phyloP scores from a whole-genome alignment of 2,113 vertebrate genomes.

The Archocentrus centrarchus region DNA sequence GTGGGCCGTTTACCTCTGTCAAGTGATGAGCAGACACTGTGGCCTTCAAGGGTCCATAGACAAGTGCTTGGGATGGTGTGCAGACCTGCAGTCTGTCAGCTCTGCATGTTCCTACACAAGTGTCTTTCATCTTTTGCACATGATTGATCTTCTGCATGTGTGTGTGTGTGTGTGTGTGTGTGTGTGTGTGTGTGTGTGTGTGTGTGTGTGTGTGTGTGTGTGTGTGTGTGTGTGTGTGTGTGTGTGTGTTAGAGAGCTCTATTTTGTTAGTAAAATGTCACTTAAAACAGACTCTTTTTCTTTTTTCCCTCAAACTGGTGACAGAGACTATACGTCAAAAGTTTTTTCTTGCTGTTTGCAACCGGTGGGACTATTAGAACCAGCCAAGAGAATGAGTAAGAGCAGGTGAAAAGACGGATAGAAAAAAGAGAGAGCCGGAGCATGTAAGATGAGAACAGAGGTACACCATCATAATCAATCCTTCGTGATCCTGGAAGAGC shows the following conservation, averaged over 20 bases:
- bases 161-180: too few relatives aligned
- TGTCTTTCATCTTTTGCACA: conserved; percentile 2
- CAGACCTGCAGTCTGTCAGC: background rate
- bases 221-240: too few relatives aligned
- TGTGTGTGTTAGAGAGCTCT: background rate
- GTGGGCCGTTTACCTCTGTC: conserved; percentile 69
- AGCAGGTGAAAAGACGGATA: conserved; percentile 36
- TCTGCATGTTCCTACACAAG: background rate
- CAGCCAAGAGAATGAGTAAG: conserved; percentile 19
- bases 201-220: too few relatives aligned
- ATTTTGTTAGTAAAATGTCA: conserved; percentile 14
- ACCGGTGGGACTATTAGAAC: background rate
- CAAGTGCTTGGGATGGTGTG: conserved; percentile 15
- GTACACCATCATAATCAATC: conserved; percentile 72
- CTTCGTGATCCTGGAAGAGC: conserved; percentile 70
- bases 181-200: background rate
- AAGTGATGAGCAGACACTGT: conserved; percentile 56
- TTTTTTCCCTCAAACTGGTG: background rate
- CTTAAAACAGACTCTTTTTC: conserved; percentile 8
- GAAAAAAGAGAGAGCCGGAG: conserved; percentile 32
- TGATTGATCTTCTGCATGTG: background rate
- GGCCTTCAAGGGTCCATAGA: conserved; percentile 55
- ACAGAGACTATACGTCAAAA: conserved; percentile 56
- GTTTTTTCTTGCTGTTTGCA: conserved; percentile 44
- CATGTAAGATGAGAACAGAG: conserved; percentile 48